A percentile compares a stretch with the other conserved stretches of the same genome.
These are phyloP conservation scores for Menidia beryllina DNA, from an alignment of 2,113 vertebrate species.

Conservation along the genomic window DNA sequence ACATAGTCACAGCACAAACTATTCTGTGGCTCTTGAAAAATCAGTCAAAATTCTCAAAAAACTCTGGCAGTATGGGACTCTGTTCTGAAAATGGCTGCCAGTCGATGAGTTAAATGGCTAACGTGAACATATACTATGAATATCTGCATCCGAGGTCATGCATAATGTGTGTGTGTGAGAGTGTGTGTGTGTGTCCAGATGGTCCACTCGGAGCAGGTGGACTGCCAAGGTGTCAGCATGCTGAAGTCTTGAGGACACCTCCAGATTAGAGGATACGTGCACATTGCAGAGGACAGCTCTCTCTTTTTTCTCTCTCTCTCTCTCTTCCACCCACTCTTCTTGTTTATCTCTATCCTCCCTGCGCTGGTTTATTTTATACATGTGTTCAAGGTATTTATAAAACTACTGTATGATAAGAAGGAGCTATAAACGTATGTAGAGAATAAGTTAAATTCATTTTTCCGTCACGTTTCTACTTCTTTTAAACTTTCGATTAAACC, in stretches of 20 bases:
- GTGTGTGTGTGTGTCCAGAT: conserved; percentile 46
- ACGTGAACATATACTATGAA: background rate
- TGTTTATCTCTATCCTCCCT: background rate
- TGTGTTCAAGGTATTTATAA: background rate
- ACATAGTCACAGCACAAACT: too few species aligned
- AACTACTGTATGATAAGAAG: too few species aligned
- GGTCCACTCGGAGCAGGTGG: conserved; percentile 30
- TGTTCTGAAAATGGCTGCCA: too few species aligned
- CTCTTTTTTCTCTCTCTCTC: background rate
- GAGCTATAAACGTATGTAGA: too few species aligned
- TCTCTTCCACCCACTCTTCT: background rate
- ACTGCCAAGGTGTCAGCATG: conserved; percentile 36
- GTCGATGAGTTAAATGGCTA: too few species aligned
- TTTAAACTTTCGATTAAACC: too few species aligned
- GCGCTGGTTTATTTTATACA: background rate
- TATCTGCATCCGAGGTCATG: conserved; percentile 13
- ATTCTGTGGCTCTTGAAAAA: too few species aligned
- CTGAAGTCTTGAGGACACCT: conserved; percentile 15
- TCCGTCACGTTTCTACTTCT: too few species aligned
- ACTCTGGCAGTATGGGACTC: too few species aligned
- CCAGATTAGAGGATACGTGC: conserved; percentile 55
- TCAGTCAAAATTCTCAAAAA: too few species aligned
- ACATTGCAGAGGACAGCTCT: background rate
- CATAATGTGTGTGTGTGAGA: conserved; percentile 10
- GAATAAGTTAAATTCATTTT: too few species aligned